Evolutionary conservation across 2,113 vertebrate genomes (phyloP).

Genomic region (Thunnus maccoyii): DNA sequence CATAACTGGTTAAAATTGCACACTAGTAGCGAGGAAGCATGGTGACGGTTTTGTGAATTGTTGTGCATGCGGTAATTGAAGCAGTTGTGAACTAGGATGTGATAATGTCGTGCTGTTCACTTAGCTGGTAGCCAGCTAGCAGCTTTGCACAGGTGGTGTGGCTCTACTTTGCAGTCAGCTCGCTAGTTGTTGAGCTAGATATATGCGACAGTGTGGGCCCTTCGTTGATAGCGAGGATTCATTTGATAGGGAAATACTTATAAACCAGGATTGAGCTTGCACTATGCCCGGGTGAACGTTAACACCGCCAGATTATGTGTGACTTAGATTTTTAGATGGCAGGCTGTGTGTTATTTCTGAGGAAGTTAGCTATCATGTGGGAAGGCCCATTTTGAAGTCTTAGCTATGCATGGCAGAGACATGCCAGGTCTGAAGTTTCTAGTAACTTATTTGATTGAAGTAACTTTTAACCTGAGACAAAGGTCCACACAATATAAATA

Average conservation of each 20-base stretch:
- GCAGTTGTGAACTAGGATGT: neutral
- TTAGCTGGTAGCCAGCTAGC: constrained; percentile 62
- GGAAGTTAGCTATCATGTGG: constrained; percentile 59
- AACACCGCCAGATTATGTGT: neutral
- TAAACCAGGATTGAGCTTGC: neutral
- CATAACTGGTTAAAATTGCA: neutral
- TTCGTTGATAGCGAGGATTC: constrained; percentile 4
- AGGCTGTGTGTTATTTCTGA: constrained; percentile 27
- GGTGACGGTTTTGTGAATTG: neutral
- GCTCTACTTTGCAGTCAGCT: constrained; percentile 42
- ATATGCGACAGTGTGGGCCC: constrained; percentile 61
- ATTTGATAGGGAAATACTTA: neutral
- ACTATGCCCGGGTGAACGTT: neutral
- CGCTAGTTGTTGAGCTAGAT: constrained; percentile 64
- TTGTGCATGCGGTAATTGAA: neutral
- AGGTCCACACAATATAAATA: neutral
- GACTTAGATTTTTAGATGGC: neutral
- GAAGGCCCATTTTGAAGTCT: constrained; percentile 60
- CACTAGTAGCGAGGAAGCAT: neutral
- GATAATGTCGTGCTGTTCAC: neutral
- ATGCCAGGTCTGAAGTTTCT: constrained; percentile 32
- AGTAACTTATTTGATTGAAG: neutral
- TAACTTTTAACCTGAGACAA: constrained; percentile 15
- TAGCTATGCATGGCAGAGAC: constrained; percentile 33
- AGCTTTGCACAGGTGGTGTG: constrained; percentile 72